Conservation (phyloP, 2,797 vertebrate genomes). For the Aldrovandia affinis region DNA sequence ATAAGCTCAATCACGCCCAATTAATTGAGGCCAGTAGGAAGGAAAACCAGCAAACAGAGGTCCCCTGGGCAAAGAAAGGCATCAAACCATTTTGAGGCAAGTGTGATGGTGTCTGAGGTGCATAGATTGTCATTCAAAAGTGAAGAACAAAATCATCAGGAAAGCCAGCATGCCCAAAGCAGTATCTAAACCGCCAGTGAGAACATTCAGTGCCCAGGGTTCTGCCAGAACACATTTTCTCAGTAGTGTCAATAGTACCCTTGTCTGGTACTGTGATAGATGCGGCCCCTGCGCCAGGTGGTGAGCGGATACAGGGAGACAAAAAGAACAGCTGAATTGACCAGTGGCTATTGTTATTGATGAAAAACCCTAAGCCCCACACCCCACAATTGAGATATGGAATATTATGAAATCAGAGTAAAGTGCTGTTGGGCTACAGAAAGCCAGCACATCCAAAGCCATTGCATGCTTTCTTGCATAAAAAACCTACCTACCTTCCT, state of each 20-base stretch:
- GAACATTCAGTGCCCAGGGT: neutral
- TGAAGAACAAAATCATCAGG: neutral
- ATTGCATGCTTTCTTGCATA: too few species aligned
- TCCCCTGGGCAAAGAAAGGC: neutral
- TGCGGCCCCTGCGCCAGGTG: neutral
- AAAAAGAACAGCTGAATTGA: neutral
- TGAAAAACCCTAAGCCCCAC: too few species aligned
- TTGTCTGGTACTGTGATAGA: neutral
- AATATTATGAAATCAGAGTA: too few species aligned
- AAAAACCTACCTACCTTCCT: too few species aligned
- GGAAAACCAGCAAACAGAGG: neutral
- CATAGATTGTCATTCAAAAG: neutral
- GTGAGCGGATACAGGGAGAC: neutral
- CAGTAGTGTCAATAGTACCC: neutral
- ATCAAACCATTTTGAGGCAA: neutral
- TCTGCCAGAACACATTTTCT: neutral
- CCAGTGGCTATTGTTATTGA: neutral
- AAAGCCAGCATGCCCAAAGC: neutral
- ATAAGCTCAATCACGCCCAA: neutral
- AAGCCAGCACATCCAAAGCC: too few species aligned
- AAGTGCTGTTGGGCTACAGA: too few species aligned
- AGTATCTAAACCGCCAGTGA: neutral
- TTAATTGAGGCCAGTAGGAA: neutral
- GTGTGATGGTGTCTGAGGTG: neutral
- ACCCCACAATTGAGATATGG: too few species aligned